Base-by-base conservation (phyloP, 2,797 vertebrate genomes). In the Muscicapa striata region DNA sequence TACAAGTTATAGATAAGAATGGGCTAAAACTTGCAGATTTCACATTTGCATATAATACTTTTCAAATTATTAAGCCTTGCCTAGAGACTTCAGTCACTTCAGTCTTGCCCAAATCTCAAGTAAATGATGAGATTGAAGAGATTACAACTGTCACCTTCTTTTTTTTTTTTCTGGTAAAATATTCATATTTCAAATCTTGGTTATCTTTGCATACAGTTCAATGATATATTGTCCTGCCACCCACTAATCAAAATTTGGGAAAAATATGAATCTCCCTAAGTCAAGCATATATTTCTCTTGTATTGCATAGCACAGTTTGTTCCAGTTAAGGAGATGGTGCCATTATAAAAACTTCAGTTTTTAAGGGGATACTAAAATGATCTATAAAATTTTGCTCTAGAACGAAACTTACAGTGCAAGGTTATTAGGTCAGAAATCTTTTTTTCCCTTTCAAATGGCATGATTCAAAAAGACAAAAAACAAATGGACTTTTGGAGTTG, bases 121-220 rank as follows among this genome's bases (percentile, higher is more conserved):
- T 93, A 97, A 98, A 97, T 97, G 89, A 96, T 94, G 76, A 96
- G 95, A 97, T 51, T 88, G 59, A 96, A 92, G 89, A 96, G 95
- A 98, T 97, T 97, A 93, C 61, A 94, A 87, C 82, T 95, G 91
- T 94, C 97, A 95, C 80, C 87, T 92, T 95, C 94, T 95, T 96
- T 86, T 96, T 96, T 86, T 96, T 93, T 91, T 93, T n/a, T 46
- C 58, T 88, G 45, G 75, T 45, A 91, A 92, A 96, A 96, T 81
- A 96, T 92, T 95, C 79, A 78, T 95, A 96, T 97, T 97, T 97
- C 87, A 96, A 92, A 94, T 89, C 90, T 62, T 4, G 2, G 55
- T 87, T 97, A 94, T 95, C 93, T 97, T 95, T 96, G 89, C 92
- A 94, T 94, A 93, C 46, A 51, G 80, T 91, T 96, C 36, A 82